phyloP scores from a whole-genome alignment of 2,797 vertebrate species.

The Micropoecilia bifurca region DNA sequence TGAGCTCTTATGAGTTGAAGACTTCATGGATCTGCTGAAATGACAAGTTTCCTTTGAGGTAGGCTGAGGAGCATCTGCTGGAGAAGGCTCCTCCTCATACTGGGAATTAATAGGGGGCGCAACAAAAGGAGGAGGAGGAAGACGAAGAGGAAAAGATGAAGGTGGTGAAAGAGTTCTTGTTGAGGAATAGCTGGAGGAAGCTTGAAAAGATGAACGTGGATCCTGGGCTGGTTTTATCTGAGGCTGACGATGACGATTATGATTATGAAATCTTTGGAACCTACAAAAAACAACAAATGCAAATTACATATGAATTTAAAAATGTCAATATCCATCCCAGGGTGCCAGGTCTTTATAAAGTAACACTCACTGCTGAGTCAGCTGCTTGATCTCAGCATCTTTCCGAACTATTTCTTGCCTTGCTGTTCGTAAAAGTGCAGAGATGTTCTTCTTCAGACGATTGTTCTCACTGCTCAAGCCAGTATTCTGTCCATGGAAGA shows the following conservation, averaged over 20 bases:
- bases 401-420: slow-evolving; percentile 93
- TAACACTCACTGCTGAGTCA: slow-evolving; percentile 85
- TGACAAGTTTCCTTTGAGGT: slow-evolving; percentile 38
- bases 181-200: slow-evolving; percentile 7
- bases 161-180: slow-evolving; percentile 2
- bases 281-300: slow-evolving; percentile 40
- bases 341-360: neutral
- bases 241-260: slow-evolving; percentile 28
- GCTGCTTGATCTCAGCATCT: slow-evolving; percentile 91
- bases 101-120: slow-evolving; percentile 6
- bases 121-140: too few species aligned
- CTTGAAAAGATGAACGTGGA: slow-evolving; percentile 19
- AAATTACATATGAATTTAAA: neutral
- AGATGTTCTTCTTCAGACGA: slow-evolving; percentile 95
- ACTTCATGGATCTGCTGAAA: slow-evolving; percentile 12
- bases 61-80: slow-evolving; percentile 12
- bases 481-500: slow-evolving; percentile 82
- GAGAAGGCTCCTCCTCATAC: slow-evolving; percentile 7
- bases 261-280: slow-evolving; percentile 30
- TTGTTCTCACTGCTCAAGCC: slow-evolving; percentile 89
- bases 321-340: neutral
- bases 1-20: slow-evolving; percentile 20
- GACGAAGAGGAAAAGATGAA: slow-evolving; percentile 7
- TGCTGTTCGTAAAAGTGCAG: slow-evolving; percentile 93
- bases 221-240: slow-evolving; percentile 39